Conservation (phyloP, 2,888 invertebrate species). For the Thumatha senex region DNA sequence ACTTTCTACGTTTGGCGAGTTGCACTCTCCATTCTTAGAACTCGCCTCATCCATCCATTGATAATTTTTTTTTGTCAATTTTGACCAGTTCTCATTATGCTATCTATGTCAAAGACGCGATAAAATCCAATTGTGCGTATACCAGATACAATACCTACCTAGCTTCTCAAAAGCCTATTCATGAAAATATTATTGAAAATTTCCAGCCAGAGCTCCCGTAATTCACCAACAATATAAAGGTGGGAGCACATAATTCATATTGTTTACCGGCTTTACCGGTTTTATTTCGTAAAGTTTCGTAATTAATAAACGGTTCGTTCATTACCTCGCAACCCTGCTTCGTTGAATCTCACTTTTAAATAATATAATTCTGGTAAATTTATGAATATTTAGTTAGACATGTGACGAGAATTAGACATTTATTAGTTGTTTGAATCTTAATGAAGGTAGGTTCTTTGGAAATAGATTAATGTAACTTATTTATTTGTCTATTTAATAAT, state of each 20-base stretch:
- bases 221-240: slow-evolving; percentile 18
- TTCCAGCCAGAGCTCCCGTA: slow-evolving; percentile 14
- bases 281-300: slow-evolving; percentile 39
- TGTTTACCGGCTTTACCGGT: slow-evolving; percentile 37
- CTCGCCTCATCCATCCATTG: too few species aligned
- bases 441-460: too few species aligned
- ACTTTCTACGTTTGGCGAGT: too few species aligned
- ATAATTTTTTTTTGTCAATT: too few species aligned
- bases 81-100: too few species aligned
- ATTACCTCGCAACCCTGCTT: slow-evolving; percentile 29
- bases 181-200: slow-evolving; percentile 11
- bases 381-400: slow-evolving; percentile 6
- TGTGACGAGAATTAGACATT: slow-evolving; percentile 4
- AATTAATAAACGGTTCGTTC: slow-evolving; percentile 34
- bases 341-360: slow-evolving; percentile 19
- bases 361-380: slow-evolving; percentile 9
- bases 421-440: not conserved
- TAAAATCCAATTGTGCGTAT: too few species aligned
- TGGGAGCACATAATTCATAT: slow-evolving; percentile 34
- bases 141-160: too few species aligned
- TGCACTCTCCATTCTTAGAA: too few species aligned
- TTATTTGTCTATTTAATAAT: too few species aligned
- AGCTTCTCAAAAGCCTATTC: slow-evolving; percentile 14
- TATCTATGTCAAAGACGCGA: too few species aligned
- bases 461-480: too few species aligned